Base-by-base conservation (phyloP, 2,888 invertebrate species). In the Ichneumon xanthorius region DNA sequence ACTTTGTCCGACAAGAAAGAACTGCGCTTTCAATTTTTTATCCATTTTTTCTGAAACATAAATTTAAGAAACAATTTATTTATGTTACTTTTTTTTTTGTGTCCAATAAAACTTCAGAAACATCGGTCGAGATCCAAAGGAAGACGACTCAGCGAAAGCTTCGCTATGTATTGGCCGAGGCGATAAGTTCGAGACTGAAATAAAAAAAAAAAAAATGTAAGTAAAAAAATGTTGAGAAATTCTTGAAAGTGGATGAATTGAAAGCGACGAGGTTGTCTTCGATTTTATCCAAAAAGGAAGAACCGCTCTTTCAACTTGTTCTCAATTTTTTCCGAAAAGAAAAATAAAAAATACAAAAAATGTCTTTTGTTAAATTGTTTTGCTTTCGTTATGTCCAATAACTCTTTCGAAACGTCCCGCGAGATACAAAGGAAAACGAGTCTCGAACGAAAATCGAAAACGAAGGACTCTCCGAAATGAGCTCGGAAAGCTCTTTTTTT, bases 401-500 rank as follows among this genome's bases (percentile, higher is more conserved):
- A 63, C 6, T 63, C n/a, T 33, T 63, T 7, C 16, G n/a, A 53
- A 40, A 65, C 45, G 79, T 78, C 53, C 30, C 50, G 14, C 33
- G n/a, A 48, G 7, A 14, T 45, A 80, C 63, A 67, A 80, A 72
- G 30, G 33, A 79, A 48, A 63, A 22, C 65, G 22, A 61, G 40
- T 48, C 33, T 7, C 16, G 22, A 11, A 40, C 16, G n/a, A 63
- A 63, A 63, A 26, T 30, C 33, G 2, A 14, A 33, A 16, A 14
- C 45, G 45, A 48, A 48, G 16, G 45, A 16, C 16, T 48, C 16
- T 48, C 33, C 33, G 63, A 68, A 68, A 61, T 19, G 19, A 40
- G 50, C 16, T 26, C 16, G 63, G 45, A 53, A 50, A 30, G 65
- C 65, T 71, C 37, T 48, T 77, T 67, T 68, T 81, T 37, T 72